Evolutionary conservation across 2,888 invertebrate genomes (phyloP), one percentile per base, ranked within the genome.

Genomic region (Zootermopsis nevadensis): DNA sequence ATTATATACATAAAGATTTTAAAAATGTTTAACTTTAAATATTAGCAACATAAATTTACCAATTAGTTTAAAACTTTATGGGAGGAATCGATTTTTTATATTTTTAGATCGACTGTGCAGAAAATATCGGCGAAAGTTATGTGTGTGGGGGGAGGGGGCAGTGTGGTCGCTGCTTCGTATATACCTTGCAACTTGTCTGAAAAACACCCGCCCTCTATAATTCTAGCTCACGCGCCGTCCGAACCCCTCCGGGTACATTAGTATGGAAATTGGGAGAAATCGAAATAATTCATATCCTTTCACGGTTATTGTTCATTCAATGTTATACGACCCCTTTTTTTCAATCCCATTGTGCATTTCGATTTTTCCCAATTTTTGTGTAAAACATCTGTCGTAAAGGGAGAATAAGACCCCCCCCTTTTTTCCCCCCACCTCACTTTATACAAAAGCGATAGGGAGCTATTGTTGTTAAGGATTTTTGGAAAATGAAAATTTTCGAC

Each of bases 301-400:
- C 72, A 83, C 27, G 67, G 77, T 69, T 48, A 82, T 77, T 82
- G 69, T 82, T 82, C 82, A 42, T 53, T 82, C 82, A 66, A 42
- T 77, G 42, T 77, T 53, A 53, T 66, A 33, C 53, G 77, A 74
- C 60, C 82, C 76, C 67, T 82, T 77, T 79, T 82, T 79, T 69
- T 85, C 84, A 80, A 83, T 82, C 83, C 86, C 84, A 86, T 86
- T 86, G 86, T 86, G 83, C 85, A 86, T 85, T 86, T 84, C 85
- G 86, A 86, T 84, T 86, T 86, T 87, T 87, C 87, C 87, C 86
- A 86, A 87, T 87, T 87, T 87, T 85, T 86, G 86, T 86, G 86
- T 86, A 87, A 87, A 87, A 87, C 87, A 87, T 87, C 87, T 87
- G 87, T 83, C 79, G 79, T 35, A n/a, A 35, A 22, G n/a, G 79